Conservation (phyloP, 1,140 invertebrate genomes). For the Apis florea region DNA sequence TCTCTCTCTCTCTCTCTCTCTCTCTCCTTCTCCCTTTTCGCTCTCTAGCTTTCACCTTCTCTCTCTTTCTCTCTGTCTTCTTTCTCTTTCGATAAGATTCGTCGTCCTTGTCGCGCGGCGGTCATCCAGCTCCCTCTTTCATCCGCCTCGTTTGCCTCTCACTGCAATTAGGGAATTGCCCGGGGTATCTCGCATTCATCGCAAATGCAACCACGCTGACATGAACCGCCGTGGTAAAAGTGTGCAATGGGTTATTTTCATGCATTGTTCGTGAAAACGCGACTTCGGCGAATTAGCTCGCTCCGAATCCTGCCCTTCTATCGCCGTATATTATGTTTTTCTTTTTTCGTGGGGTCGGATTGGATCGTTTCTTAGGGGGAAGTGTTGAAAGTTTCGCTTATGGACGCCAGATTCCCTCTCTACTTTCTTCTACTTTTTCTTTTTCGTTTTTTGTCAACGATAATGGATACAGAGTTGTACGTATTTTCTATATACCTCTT, state of each 20-base stretch:
- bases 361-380: too few species aligned
- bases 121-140: conserved; percentile 43
- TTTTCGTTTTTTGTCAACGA: too few species aligned
- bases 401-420: neutral
- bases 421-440: neutral
- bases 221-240: conserved; percentile 60
- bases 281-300: conserved; percentile 50
- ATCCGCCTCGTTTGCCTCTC: conserved; percentile 68
- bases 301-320: neutral
- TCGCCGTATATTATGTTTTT: conserved; percentile 3
- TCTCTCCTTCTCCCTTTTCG: conserved; percentile 18
- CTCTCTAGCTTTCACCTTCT: neutral
- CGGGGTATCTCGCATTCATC: conserved; percentile 72
- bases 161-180: conserved; percentile 76
- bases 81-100: neutral
- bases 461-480: too few species aligned
- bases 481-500: too few species aligned
- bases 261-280: conserved; percentile 64
- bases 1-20: conserved; percentile 25
- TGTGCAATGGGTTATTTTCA: conserved; percentile 68
- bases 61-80: conserved; percentile 29
- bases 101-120: conserved; percentile 35
- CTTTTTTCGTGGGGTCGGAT: neutral
- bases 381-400: conserved; percentile 2
- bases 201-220: conserved; percentile 69